Evolutionary conservation across 2,113 vertebrate genomes (phyloP).

Genomic region (Pipa parva): DNA sequence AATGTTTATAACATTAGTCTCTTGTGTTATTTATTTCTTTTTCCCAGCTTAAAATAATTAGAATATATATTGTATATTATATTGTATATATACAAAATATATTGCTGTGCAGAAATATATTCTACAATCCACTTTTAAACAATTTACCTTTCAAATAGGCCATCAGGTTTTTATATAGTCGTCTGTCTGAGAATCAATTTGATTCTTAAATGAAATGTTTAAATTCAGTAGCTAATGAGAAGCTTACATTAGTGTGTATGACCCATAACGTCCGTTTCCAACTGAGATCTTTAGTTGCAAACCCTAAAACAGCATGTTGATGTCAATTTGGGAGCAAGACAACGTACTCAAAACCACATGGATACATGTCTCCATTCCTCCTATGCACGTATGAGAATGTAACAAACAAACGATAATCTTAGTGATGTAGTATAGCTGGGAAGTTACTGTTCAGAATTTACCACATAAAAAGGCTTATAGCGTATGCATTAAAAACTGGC

Average conservation of each 20-base stretch:
- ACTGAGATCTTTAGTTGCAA: constrained; percentile 15
- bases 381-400: background rate
- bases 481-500: background rate
- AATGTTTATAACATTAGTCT: constrained; percentile 15
- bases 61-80: background rate
- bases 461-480: constrained; percentile 1
- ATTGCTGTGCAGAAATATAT: background rate
- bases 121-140: background rate
- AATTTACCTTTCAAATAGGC: constrained; percentile 7
- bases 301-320: background rate
- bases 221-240: constrained; percentile 12
- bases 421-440: background rate
- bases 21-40: constrained; percentile 15
- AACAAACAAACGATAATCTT: background rate
- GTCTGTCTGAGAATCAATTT: constrained; percentile 6
- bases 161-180: background rate
- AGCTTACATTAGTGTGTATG: constrained; percentile 3
- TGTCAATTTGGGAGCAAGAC: constrained; percentile 17
- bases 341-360: background rate
- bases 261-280: constrained; percentile 14
- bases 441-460: constrained; percentile 7
- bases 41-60: background rate
- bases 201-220: constrained; percentile 20
- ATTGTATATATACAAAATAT: background rate
- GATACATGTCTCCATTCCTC: background rate